Evolutionary conservation across 2,888 invertebrate species (phyloP).

Genomic region (Ferdinandea cuprea): DNA sequence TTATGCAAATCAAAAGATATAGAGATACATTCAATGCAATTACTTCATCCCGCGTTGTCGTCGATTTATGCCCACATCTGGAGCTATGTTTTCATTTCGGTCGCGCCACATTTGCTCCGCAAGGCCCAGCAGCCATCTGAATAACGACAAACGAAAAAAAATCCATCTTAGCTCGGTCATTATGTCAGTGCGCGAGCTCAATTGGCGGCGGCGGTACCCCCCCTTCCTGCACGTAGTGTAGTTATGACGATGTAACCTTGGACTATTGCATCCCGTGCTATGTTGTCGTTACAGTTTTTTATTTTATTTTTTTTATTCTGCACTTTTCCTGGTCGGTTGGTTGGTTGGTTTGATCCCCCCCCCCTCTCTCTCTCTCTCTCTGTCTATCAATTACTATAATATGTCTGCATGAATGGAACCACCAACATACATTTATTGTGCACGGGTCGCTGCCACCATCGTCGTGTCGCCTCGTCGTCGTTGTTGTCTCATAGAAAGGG

Average conservation of each 20-base stretch:
- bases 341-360: conserved; percentile 1
- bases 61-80: conserved; percentile 63
- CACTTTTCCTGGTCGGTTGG: conserved; percentile 44
- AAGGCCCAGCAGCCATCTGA: conserved; percentile 49
- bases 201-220: too few relatives aligned
- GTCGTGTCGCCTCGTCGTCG: neutral
- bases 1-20: conserved; percentile 72
- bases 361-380: neutral
- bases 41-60: conserved; percentile 70
- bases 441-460: conserved; percentile 24
- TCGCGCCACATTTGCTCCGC: conserved; percentile 66
- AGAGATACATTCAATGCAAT: conserved; percentile 70
- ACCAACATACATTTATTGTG: conserved; percentile 30
- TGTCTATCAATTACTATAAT: conserved; percentile 42
- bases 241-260: conserved; percentile 74
- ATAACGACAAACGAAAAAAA: conserved; percentile 37
- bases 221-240: conserved; percentile 14
- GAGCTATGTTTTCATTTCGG: conserved; percentile 64
- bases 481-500: conserved; percentile 42
- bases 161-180: conserved; percentile 59
- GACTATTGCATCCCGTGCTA: conserved; percentile 70
- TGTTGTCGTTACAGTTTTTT: conserved; percentile 42
- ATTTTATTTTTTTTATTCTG: too few relatives aligned
- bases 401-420: conserved; percentile 66
- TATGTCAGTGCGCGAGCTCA: conserved; percentile 61